phyloP scores from a whole-genome alignment of 2,797 vertebrate species.

The Alauda arvensis region DNA sequence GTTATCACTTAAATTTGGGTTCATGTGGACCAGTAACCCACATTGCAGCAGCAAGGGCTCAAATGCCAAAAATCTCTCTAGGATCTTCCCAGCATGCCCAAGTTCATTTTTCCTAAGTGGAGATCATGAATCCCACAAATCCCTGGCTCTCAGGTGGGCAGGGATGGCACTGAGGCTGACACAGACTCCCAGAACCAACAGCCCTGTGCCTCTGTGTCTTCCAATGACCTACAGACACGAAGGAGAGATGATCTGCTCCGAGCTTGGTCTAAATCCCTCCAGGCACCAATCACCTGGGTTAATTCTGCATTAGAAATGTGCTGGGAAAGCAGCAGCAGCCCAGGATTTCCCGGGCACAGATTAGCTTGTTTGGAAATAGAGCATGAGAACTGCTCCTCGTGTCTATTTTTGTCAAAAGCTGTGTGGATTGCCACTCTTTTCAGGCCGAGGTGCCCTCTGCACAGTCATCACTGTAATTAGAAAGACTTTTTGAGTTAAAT shows the following conservation, averaged over 20 bases:
- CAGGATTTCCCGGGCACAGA: neutral
- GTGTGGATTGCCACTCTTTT: neutral
- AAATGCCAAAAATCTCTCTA: neutral
- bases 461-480: neutral
- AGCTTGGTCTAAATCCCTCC: neutral
- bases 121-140: neutral
- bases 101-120: neutral
- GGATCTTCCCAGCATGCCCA: neutral
- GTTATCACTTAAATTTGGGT: neutral
- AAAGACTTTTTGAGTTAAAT: neutral
- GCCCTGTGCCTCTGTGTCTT: neutral
- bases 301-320: neutral
- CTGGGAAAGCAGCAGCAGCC: neutral
- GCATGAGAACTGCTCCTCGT: neutral
- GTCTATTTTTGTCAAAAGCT: slow-evolving; percentile 29
- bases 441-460: neutral
- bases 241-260: neutral
- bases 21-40: neutral
- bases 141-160: neutral
- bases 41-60: neutral
- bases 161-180: neutral
- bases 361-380: slow-evolving; percentile 17
- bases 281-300: neutral
- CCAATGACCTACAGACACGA: neutral
- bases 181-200: neutral